Evolutionary conservation across 2,113 vertebrate genomes (phyloP).

Genomic region (Climacteris rufus): DNA sequence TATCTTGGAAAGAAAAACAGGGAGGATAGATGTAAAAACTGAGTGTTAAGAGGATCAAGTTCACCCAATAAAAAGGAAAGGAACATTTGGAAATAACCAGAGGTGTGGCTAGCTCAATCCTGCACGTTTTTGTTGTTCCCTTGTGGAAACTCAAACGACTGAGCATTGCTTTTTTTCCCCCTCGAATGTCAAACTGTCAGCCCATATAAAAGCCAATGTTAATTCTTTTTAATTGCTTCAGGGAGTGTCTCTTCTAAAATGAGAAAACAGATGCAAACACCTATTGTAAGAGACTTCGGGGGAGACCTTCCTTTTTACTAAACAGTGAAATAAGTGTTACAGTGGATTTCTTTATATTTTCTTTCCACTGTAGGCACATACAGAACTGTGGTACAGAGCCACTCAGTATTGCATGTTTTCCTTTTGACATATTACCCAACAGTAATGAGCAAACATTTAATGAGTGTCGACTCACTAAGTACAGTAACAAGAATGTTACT

Average conservation of each 20-base stretch:
- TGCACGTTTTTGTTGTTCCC: background rate
- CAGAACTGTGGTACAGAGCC: background rate
- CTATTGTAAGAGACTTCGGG: background rate
- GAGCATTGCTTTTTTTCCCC: background rate
- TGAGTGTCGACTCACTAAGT: conserved; percentile 20
- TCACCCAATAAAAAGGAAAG: background rate
- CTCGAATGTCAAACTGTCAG: background rate
- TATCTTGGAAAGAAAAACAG: background rate
- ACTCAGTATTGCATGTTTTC: conserved; percentile 3
- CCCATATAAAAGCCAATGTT: background rate
- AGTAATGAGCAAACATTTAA: conserved; percentile 46
- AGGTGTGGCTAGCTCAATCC: conserved; percentile 20
- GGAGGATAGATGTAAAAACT: background rate
- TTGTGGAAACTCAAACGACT: background rate
- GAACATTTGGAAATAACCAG: background rate
- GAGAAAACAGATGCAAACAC: background rate
- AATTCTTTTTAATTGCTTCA: background rate
- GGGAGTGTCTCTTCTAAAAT: background rate
- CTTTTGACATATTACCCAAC: background rate
- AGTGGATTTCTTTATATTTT: background rate
- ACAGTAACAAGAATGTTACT: background rate
- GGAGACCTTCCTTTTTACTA: background rate
- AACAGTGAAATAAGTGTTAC: background rate
- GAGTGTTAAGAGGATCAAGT: background rate
- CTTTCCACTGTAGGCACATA: background rate